Conservation (phyloP, 2,888 invertebrate species). For the Orthosia cruda region DNA sequence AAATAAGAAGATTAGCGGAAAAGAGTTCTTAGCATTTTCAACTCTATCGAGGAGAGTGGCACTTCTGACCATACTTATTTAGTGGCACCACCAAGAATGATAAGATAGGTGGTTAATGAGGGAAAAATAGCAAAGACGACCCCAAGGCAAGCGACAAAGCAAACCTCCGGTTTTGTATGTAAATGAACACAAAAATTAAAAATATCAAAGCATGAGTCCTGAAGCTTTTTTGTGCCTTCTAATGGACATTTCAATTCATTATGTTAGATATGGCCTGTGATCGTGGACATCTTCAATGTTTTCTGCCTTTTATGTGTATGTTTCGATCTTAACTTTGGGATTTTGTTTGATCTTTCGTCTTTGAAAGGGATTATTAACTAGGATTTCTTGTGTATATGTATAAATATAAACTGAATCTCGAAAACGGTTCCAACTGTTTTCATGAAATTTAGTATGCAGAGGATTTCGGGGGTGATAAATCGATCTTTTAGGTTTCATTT, state of each 20-base stretch:
- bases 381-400: no score
- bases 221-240: slow-evolving; percentile 37
- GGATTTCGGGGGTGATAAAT: no score
- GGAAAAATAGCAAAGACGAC: slow-evolving; percentile 56
- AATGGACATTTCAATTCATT: slow-evolving; percentile 63
- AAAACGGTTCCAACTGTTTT: no score
- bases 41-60: background rate
- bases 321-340: slow-evolving; percentile 6
- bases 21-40: background rate
- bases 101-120: slow-evolving; percentile 60
- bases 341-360: slow-evolving; percentile 21
- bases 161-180: slow-evolving; percentile 67
- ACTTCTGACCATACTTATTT: slow-evolving; percentile 20
- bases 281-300: slow-evolving; percentile 39
- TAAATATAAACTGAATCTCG: no score
- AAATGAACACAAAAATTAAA: slow-evolving; percentile 68
- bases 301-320: slow-evolving; percentile 22
- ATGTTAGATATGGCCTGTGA: slow-evolving; percentile 44
- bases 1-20: no score
- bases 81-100: slow-evolving; percentile 39
- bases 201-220: slow-evolving; percentile 61
- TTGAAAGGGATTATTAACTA: slow-evolving; percentile 9
- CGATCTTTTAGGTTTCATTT: no score
- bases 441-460: no score
- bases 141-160: slow-evolving; percentile 61